A percentile compares a stretch with the other conserved stretches of the same genome.
phyloP scores from a whole-genome alignment of 2,888 invertebrate genomes.

The Troides helena region DNA sequence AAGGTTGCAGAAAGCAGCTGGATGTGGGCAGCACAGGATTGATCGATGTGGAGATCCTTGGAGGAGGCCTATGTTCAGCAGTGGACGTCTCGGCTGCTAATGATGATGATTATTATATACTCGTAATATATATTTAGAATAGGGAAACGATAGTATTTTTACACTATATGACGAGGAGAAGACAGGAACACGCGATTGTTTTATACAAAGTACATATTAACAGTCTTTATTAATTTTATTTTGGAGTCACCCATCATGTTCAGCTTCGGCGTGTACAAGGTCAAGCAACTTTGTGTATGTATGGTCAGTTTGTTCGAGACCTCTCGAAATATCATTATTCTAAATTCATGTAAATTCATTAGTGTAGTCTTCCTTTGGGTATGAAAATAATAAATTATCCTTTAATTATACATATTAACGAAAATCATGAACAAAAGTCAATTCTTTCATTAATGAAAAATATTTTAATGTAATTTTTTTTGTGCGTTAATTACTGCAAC shows the following conservation, averaged over 20 bases:
- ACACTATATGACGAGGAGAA: neutral
- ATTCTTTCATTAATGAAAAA: too few species aligned
- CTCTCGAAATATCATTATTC: constrained; percentile 38
- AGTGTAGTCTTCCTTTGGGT: neutral
- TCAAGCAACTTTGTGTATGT: constrained; percentile 41
- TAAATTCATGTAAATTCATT: neutral
- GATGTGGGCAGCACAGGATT: too few species aligned
- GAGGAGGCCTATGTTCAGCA: too few species aligned
- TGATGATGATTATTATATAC: too few species aligned
- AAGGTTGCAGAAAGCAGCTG: too few species aligned
- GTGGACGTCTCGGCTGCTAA: too few species aligned
- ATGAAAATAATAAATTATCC: neutral
- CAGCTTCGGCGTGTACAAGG: constrained; percentile 40
- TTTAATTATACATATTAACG: neutral
- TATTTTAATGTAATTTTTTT: too few species aligned
- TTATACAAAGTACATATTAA: neutral
- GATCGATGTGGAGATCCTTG: too few species aligned
- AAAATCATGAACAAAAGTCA: neutral
- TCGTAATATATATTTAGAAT: too few species aligned
- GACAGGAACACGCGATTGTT: neutral
- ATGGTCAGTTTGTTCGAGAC: constrained; percentile 36
- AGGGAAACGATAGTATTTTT: too few species aligned
- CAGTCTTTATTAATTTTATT: constrained; percentile 5
- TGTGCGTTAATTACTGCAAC: too few species aligned
- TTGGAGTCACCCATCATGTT: constrained; percentile 33